Evolutionary conservation across 2,888 invertebrate species (phyloP), one percentile per base, ranked within the genome.

Genomic region (Malacosoma neustria): DNA sequence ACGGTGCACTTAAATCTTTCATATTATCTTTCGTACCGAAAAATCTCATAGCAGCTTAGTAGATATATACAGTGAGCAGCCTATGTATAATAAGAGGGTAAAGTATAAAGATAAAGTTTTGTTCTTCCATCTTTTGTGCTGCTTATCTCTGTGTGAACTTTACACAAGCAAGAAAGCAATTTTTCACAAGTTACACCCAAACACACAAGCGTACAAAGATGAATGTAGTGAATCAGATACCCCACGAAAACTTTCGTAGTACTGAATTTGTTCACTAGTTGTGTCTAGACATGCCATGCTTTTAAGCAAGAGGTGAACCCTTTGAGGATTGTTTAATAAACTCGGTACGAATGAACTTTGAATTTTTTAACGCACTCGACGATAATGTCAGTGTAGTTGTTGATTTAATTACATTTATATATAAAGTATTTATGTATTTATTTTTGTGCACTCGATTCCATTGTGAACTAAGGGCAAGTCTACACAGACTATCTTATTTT

Each of bases 261-360:
- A 81, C 70, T 71, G 66, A 81, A 79, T 82, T 84, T 81, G 79
- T 81, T 77, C 76, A 60, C 73, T 79, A 77, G 79, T 75, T 68
- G 74, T 74, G 84, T 84, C 84, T 84, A 84, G 85, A 82, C 85
- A 79, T 67, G 74, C 68, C 69, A 80, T 69, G 76, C 73, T 77
- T 79, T 72, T 75, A 73, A 75, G 64, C 75, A 74, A 61, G 70
- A 73, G 72, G 73, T 68, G 76, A 73, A 76, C 80, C 75, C 72
- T 68, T 60, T 45, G 70, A 70, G 72, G 70, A 54, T 72, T 64
- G 60, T 66, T 67, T 65, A 49, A 64, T 66, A 57, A 69, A 68
- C 62, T 70, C 65, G 52, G 56, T 50, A 49, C 45, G 52, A 59
- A 57, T 62, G 50, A 59, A 54, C 54, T 53, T 51, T 48, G 40